Percentiles rank a stretch among this genome's conserved stretches.
Evolutionary conservation across 1,140 invertebrate species (phyloP).

Genomic region (Acromyrmex charruanus): DNA sequence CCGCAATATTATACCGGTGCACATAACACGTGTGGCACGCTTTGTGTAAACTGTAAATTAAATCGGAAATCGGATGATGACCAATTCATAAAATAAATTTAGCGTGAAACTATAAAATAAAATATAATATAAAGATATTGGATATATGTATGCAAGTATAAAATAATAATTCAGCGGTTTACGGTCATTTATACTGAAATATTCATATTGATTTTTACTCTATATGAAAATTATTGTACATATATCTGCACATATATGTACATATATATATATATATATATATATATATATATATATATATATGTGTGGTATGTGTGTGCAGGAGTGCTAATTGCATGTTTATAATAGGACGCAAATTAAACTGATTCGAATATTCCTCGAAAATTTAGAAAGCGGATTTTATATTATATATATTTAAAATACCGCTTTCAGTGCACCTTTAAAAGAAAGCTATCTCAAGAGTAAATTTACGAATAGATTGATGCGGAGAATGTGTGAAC

Average conservation of each 20-base stretch:
- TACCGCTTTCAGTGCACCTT: background rate
- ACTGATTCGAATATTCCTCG: background rate
- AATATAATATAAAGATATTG: conserved; percentile 35
- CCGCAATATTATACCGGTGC: conserved; percentile 15
- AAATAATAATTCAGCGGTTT: conserved; percentile 33
- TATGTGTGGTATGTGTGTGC: background rate
- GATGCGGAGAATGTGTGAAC: conserved; percentile 43
- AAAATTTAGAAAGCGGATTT: background rate
- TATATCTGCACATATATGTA: no score
- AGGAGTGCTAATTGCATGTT: background rate
- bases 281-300: no score
- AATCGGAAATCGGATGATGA: conserved; percentile 45
- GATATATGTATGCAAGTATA: conserved; percentile 23
- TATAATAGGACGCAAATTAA: background rate
- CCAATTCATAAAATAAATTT: conserved; percentile 57
- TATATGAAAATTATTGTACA: background rate
- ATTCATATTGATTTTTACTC: conserved; percentile 2
- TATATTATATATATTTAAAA: background rate
- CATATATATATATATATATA: no score
- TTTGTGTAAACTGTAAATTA: conserved; percentile 46
- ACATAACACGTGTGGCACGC: background rate
- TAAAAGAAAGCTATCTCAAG: background rate
- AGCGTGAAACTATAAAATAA: conserved; percentile 45
- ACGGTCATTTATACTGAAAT: background rate
- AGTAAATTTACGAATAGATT: conserved; percentile 27